Evolutionary conservation across 2,113 vertebrate species (phyloP), one percentile per base, ranked within the genome.

Genomic region (Mesoclemmys tuberculata): DNA sequence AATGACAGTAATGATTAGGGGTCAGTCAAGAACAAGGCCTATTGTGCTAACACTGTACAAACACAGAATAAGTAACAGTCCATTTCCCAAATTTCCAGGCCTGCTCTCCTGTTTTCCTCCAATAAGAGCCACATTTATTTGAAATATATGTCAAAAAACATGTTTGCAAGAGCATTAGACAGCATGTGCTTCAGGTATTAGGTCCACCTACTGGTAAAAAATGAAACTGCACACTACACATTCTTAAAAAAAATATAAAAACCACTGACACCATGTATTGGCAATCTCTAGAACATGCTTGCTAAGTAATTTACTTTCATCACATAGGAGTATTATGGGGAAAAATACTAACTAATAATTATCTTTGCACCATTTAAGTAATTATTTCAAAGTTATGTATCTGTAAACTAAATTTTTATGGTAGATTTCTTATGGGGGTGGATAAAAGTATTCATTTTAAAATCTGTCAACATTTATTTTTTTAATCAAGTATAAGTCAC

Each of bases 91-190:
- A 49, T 54, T 8, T 58, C 54, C 10, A 9, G 0, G 0, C 22
- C 35, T 27, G 6, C 14, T 31, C 7, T 51, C 35, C 4, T 2
- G 1, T 0, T 1, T 19, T 1, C 0, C 61, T 75, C 21, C n/a
- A 6, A 18, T 58, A 24, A 55, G 71, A 64, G 9, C 44, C 54
- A 5, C 0, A 49, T 0, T 0, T 41, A 2, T 0, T 9, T 4
- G 8, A 16, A 49, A 35, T 52, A 35, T 83, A 5, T 11, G 5
- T 55, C 29, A 26, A 10, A 11, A 26, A 27, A 6, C 11, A 52
- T 48, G 51, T 38, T 55, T 55, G 26, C 31, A 81, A 75, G 35
- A 27, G 21, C 35, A 51, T 55, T 78, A 61, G 71, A 41, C 80
- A 83, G 19, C 44, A 58, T 49, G 48, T 12, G 22, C 41, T 77